Evolutionary conservation across 2,113 vertebrate species (phyloP).

Genomic region (Atrichornis clamosus): DNA sequence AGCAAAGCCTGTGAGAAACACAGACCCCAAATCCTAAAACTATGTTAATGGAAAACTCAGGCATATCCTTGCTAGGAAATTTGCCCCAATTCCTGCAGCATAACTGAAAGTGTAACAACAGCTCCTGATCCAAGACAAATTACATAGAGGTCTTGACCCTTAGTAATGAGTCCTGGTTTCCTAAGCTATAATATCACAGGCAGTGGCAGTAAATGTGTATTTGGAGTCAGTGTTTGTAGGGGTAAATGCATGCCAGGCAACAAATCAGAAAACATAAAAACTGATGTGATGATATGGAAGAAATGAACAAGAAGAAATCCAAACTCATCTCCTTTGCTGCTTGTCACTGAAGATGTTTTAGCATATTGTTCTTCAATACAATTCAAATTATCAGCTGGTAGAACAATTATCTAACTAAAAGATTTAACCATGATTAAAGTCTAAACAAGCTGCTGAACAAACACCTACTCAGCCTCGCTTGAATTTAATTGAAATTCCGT

Average conservation of each 20-base stretch:
- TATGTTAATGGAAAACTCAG: background rate
- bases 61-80: background rate
- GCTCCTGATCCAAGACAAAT: background rate
- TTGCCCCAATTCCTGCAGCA: background rate
- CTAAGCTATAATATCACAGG: background rate
- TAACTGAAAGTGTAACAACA: background rate
- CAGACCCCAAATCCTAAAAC: background rate
- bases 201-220: background rate
- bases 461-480: background rate
- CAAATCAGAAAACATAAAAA: background rate
- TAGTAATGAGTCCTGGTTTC: background rate
- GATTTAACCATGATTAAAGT: conserved; percentile 45
- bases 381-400: conserved; percentile 23
- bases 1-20: background rate
- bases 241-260: background rate
- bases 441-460: conserved; percentile 22
- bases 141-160: background rate
- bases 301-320: background rate
- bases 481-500: background rate
- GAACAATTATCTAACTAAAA: conserved; percentile 52
- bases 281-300: background rate
- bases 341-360: background rate
- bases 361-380: background rate
- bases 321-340: background rate
- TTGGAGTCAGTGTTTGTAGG: background rate